Evolutionary conservation across 2,797 vertebrate species (phyloP).

Genomic region (Silurus aristotelis): DNA sequence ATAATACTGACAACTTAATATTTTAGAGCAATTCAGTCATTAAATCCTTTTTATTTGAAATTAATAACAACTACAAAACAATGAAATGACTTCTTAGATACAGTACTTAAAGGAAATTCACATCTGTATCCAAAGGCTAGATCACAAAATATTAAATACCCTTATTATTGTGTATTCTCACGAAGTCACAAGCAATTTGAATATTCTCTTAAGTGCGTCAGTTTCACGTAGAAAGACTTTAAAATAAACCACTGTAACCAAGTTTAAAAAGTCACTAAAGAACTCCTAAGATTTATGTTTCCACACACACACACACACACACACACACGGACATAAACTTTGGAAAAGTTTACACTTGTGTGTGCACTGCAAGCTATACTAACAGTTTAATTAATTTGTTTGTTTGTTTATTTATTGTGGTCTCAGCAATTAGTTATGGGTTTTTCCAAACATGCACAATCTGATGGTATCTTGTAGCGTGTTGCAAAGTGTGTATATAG

Average conservation of each 20-base stretch:
- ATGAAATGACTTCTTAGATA: constrained; percentile 24
- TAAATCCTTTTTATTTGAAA: constrained; percentile 33
- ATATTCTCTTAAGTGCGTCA: not conserved
- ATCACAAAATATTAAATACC: constrained; percentile 27
- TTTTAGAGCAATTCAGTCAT: not conserved
- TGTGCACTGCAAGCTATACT: not conserved
- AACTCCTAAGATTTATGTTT: not conserved
- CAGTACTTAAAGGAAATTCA: not conserved
- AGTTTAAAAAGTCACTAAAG: not conserved
- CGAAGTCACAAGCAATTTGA: not conserved
- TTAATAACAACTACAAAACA: constrained; percentile 1
- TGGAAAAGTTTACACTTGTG: not conserved
- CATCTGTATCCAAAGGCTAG: constrained; percentile 12
- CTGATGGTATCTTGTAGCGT: not conserved
- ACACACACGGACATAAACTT: not conserved
- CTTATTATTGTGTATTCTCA: not conserved
- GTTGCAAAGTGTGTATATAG: not conserved
- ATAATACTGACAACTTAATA: not conserved
- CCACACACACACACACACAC: not conserved
- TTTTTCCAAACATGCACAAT: constrained; percentile 9
- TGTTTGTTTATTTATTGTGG: not conserved
- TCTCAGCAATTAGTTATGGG: too few species aligned
- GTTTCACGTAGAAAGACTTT: not conserved
- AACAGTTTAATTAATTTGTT: too few species aligned
- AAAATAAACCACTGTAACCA: not conserved